Percentiles rank a stretch among this genome's conserved stretches.
Evolutionary conservation across 2,113 vertebrate species (phyloP).

Genomic region (Catharus bicknelli): DNA sequence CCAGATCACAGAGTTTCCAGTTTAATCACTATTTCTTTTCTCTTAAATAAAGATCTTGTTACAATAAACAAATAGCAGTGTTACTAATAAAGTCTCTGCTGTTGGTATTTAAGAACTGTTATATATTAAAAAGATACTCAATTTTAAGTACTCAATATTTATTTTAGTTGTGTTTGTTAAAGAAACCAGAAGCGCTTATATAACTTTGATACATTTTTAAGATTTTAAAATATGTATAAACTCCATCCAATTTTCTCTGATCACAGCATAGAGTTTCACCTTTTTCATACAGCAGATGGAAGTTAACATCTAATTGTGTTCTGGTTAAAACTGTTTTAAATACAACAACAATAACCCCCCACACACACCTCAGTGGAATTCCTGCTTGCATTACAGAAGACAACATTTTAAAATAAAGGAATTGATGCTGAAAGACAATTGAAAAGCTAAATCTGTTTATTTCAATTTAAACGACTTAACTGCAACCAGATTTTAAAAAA

Average conservation of each 20-base stretch:
- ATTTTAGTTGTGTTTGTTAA: slow-evolving; percentile 32
- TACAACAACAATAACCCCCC: not conserved
- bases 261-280: slow-evolving; percentile 80
- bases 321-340: slow-evolving; percentile 83
- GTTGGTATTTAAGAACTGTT: slow-evolving; percentile 18
- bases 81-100: not conserved
- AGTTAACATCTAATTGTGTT: slow-evolving; percentile 83
- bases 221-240: slow-evolving; percentile 81
- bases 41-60: slow-evolving; percentile 20
- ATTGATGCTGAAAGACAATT: not conserved
- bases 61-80: not conserved
- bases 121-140: not conserved
- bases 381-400: slow-evolving; percentile 7
- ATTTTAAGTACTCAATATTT: not conserved
- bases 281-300: slow-evolving; percentile 80
- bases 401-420: slow-evolving; percentile 16
- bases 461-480: not conserved
- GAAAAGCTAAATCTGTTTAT: not conserved
- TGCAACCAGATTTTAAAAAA: not conserved
- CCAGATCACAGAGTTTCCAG: slow-evolving; percentile 19
- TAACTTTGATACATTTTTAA: not conserved
- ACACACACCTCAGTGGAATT: not conserved
- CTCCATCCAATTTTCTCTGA: slow-evolving; percentile 84
- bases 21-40: slow-evolving; percentile 34
- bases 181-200: slow-evolving; percentile 19